Evolutionary conservation across 92 coral and sea anemone species (phyloP).

Genomic region (Bergia puertoricense): DNA sequence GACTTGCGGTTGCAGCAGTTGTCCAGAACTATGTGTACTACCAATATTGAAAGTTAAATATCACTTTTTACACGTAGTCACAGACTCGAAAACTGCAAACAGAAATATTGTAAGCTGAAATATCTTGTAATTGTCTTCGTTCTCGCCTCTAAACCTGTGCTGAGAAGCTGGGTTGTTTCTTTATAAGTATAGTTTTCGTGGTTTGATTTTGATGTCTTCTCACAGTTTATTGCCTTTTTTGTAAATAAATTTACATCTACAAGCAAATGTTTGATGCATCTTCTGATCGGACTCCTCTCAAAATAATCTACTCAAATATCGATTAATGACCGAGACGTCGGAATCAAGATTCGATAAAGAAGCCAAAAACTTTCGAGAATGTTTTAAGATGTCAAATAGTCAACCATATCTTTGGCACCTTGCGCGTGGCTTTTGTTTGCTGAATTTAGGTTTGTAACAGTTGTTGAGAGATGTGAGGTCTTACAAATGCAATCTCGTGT

Average conservation of each 20-base stretch:
- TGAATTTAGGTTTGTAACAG: background rate
- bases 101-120: too few species aligned
- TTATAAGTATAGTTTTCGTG: background rate
- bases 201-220: background rate
- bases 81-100: background rate
- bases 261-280: background rate
- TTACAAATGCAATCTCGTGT: slow-evolving; percentile 2
- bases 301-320: background rate
- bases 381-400: background rate
- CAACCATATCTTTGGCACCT: background rate
- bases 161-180: background rate
- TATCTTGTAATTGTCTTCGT: background rate
- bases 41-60: background rate
- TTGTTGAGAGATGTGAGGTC: slow-evolving; percentile 15
- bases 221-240: background rate
- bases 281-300: background rate
- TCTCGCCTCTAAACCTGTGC: background rate
- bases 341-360: slow-evolving; percentile 12
- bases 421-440: slow-evolving; percentile 22
- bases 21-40: background rate
- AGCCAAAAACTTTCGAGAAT: slow-evolving; percentile 16
- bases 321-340: background rate
- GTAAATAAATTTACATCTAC: background rate
- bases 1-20: background rate
- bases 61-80: too few species aligned